Conservation (phyloP, 2,888 invertebrate genomes). For the Ormyrus pomaceus region DNA sequence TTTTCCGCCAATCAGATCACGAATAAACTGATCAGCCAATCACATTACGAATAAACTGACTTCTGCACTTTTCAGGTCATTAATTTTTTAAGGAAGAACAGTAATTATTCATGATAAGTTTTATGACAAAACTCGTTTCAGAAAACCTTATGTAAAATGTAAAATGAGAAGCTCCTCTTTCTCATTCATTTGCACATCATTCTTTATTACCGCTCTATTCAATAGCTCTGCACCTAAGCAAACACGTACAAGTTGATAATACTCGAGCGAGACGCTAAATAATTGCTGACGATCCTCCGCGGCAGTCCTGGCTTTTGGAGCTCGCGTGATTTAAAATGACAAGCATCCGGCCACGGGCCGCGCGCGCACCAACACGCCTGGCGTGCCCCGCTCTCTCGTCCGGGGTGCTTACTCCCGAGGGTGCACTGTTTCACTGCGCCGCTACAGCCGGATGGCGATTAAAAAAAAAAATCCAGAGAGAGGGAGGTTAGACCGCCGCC, state of each 20-base stretch:
- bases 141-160: too few species aligned
- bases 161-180: conserved; percentile 8
- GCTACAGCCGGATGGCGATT: conserved; percentile 42
- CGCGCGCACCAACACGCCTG: neutral
- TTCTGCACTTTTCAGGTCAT: too few species aligned
- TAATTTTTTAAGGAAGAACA: too few species aligned
- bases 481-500: conserved; percentile 44
- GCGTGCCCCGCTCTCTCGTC: neutral
- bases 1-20: too few species aligned
- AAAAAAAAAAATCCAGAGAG: conserved; percentile 48
- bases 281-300: conserved; percentile 31
- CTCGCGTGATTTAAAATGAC: conserved; percentile 55
- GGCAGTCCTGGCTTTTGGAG: conserved; percentile 8
- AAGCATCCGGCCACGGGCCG: conserved; percentile 8
- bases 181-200: conserved; percentile 40
- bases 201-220: conserved; percentile 35
- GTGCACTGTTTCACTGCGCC: conserved; percentile 52
- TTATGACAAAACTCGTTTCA: too few species aligned
- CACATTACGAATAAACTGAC: too few species aligned
- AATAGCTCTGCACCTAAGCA: too few species aligned
- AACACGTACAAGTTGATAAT: too few species aligned
- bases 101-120: too few species aligned
- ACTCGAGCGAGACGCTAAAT: conserved; percentile 15
- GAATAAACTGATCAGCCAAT: too few species aligned
- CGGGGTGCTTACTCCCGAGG: conserved; percentile 45